These are phyloP conservation scores for Dissostichus mawsoni DNA, from an alignment of 2,113 vertebrate genomes.

Conservation along the genomic window DNA sequence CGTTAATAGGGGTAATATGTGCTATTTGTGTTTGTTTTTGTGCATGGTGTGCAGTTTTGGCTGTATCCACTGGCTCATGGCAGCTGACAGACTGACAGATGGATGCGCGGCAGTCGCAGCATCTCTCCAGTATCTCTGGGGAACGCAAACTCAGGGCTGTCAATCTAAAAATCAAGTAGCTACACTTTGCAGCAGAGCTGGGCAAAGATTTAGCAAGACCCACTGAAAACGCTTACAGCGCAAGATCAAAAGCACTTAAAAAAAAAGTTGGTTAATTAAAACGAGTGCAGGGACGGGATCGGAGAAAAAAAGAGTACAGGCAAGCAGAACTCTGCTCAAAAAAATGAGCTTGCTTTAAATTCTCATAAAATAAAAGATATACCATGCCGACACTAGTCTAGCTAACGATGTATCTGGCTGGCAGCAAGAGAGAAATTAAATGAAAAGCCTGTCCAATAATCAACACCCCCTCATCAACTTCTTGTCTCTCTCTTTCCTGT, in stretches of 20 bases:
- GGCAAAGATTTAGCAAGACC: not conserved
- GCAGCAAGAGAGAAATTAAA: slow-evolving; percentile 24
- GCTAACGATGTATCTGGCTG: slow-evolving; percentile 34
- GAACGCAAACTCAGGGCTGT: slow-evolving; percentile 36
- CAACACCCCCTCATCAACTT: slow-evolving; percentile 33
- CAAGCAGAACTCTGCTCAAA: slow-evolving; percentile 9
- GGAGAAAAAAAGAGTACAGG: slow-evolving; percentile 24
- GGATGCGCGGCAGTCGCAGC: slow-evolving; percentile 42
- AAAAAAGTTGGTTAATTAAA: slow-evolving; percentile 61
- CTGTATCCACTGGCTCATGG: slow-evolving; percentile 29
- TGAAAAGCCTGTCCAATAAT: slow-evolving; percentile 53
- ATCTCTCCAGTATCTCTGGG: slow-evolving; percentile 25
- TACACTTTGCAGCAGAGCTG: slow-evolving; percentile 36
- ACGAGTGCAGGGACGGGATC: slow-evolving; percentile 42
- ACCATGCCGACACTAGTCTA: slow-evolving; percentile 12
- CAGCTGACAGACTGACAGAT: slow-evolving; percentile 53
- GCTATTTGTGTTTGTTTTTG: slow-evolving; percentile 23
- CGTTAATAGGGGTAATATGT: slow-evolving; percentile 13
- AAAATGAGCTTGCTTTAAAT: slow-evolving; percentile 24
- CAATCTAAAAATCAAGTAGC: slow-evolving; percentile 37
- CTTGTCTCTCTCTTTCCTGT: slow-evolving; percentile 30
- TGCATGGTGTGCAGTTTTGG: slow-evolving; percentile 13
- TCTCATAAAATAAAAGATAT: slow-evolving; percentile 26
- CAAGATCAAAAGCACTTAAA: slow-evolving; percentile 55
- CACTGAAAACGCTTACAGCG: slow-evolving; percentile 39